phyloP scores from a whole-genome alignment of 2,888 invertebrate genomes.

The Trachelus troglodyta region DNA sequence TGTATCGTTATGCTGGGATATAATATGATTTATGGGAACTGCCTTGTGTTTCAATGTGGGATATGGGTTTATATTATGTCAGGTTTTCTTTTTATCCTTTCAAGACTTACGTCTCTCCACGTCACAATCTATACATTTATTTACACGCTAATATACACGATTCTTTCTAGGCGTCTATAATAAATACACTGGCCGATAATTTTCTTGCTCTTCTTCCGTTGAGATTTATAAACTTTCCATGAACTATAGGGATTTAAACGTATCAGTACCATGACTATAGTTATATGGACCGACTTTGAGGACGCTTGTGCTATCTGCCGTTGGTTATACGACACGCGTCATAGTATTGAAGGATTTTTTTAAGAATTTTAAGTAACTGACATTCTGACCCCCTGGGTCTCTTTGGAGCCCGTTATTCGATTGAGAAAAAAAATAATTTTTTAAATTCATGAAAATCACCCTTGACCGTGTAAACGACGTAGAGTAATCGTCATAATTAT shows the following conservation, averaged over 20 bases:
- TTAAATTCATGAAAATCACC: background rate
- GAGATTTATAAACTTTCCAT: conserved; percentile 1
- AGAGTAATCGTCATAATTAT: background rate
- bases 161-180: conserved; percentile 27
- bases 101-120: conserved; percentile 1
- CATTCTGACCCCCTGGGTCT: background rate
- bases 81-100: background rate
- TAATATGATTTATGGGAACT: background rate
- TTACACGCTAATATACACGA: conserved; percentile 64
- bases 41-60: background rate
- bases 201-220: conserved; percentile 5
- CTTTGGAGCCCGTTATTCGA: background rate
- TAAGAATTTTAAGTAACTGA: background rate
- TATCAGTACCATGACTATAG: background rate
- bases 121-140: conserved; percentile 60
- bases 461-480: background rate
- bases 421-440: background rate
- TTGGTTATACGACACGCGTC: background rate
- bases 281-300: background rate
- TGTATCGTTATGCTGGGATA: background rate
- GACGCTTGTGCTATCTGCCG: background rate
- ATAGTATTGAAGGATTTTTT: background rate
- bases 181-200: conserved; percentile 26
- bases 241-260: background rate
- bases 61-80: background rate